Conservation (phyloP, 2,797 vertebrate genomes). For the Amblyopsis hoosieri region DNA sequence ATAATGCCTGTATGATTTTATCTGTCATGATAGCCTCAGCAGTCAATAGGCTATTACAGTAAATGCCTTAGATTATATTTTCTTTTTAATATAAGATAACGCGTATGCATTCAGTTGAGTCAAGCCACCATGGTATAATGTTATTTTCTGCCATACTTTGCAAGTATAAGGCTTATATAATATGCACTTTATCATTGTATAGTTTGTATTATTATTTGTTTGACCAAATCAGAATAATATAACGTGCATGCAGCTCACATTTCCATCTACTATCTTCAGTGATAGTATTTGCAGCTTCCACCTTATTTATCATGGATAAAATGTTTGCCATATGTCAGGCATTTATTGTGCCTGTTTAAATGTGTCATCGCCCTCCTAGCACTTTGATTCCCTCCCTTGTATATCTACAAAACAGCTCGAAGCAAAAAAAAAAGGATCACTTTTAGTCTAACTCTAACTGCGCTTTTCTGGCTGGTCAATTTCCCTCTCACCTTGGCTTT, state of each 20-base stretch:
- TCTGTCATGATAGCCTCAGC: not conserved
- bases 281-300: not conserved
- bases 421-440: constrained; percentile 13
- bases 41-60: constrained; percentile 58
- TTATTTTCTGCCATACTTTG: too few relatives aligned
- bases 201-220: too few relatives aligned
- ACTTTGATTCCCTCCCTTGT: constrained; percentile 30
- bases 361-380: not conserved
- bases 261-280: not conserved
- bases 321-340: not conserved
- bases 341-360: not conserved
- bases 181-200: too few relatives aligned
- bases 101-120: constrained; percentile 40
- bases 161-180: too few relatives aligned
- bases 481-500: constrained; percentile 60
- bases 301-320: constrained; percentile 1
- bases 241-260: not conserved
- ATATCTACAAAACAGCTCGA: constrained; percentile 29
- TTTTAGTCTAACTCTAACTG: constrained; percentile 31
- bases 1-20: too few relatives aligned
- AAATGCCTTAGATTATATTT: constrained; percentile 45
- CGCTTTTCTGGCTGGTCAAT: constrained; percentile 41
- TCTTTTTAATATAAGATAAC: constrained; percentile 53
- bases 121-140: not conserved
- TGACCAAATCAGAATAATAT: too few relatives aligned